Evolutionary conservation across 92 coral and sea anemone species (phyloP).

Genomic region (Pocillopora meandrina): DNA sequence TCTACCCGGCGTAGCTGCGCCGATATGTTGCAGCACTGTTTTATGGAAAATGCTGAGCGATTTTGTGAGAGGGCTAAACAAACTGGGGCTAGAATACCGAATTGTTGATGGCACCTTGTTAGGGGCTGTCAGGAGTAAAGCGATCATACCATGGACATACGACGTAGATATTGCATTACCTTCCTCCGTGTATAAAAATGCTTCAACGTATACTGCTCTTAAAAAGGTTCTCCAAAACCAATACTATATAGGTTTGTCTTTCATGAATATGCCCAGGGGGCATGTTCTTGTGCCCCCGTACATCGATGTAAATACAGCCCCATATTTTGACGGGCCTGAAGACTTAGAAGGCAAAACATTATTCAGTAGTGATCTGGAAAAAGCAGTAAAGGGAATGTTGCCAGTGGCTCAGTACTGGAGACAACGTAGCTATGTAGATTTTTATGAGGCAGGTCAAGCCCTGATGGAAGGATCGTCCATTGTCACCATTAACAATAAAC

Average conservation of each 20-base stretch:
- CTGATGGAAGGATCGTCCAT: constrained; percentile 64
- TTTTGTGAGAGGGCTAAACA: constrained; percentile 34
- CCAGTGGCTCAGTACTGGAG: constrained; percentile 43
- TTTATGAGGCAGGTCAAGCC: constrained; percentile 39
- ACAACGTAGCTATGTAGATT: constrained; percentile 45
- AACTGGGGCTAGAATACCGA: constrained; percentile 46
- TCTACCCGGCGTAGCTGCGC: constrained; percentile 53
- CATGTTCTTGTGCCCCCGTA: constrained; percentile 46
- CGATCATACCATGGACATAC: constrained; percentile 73
- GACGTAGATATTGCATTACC: constrained; percentile 59
- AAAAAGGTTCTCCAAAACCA: constrained; percentile 30
- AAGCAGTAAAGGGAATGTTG: constrained; percentile 22
- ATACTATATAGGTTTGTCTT: constrained; percentile 46
- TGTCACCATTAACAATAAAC: constrained; percentile 43
- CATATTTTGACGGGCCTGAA: constrained; percentile 53
- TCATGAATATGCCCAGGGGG: constrained; percentile 39
- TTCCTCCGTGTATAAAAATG: background rate
- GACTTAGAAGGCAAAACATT: constrained; percentile 59
- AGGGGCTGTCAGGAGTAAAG: constrained; percentile 60
- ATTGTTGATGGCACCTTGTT: constrained; percentile 65
- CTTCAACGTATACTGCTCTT: background rate
- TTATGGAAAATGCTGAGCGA: constrained; percentile 58
- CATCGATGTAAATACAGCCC: constrained; percentile 31
- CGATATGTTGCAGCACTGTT: constrained; percentile 63
- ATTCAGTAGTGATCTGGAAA: constrained; percentile 41